Percentiles rank a stretch among this genome's conserved stretches.
Conservation (phyloP, 1,140 invertebrate genomes). For the Hylaeus anthracinus region DNA sequence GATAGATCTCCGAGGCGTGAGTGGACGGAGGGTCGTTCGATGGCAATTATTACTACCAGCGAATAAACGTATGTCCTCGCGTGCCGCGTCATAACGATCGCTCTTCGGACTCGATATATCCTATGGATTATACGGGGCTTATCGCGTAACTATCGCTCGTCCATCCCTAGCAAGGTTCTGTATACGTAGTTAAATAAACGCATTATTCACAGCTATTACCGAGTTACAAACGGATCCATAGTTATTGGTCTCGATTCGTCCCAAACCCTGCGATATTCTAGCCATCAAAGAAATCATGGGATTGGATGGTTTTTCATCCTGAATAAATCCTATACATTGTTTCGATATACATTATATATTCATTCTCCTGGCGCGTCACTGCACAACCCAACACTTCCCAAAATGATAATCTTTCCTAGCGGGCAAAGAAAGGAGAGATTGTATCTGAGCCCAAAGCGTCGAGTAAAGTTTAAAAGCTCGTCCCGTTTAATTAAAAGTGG, state of each 20-base stretch:
- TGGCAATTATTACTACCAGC: constrained; percentile 36
- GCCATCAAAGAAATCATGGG: too few species aligned
- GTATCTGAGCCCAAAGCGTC: too few species aligned
- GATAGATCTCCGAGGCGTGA: too few species aligned
- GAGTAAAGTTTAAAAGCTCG: too few species aligned
- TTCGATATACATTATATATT: too few species aligned
- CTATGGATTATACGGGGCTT: constrained; percentile 21
- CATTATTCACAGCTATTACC: constrained; percentile 38
- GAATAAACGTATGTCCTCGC: constrained; percentile 35
- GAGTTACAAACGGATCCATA: not conserved
- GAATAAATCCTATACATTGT: too few species aligned
- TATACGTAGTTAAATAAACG: constrained; percentile 33
- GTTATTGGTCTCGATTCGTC: not conserved
- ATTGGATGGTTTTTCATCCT: too few species aligned
- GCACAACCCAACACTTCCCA: too few species aligned
- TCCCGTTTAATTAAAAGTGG: too few species aligned
- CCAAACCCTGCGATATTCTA: too few species aligned
- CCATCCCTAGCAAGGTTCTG: constrained; percentile 1
- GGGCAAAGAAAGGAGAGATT: too few species aligned
- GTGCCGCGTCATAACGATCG: constrained; percentile 38
- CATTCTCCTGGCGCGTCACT: too few species aligned
- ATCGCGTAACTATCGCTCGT: not conserved
- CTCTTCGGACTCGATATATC: constrained; percentile 37
- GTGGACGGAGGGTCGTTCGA: not conserved
- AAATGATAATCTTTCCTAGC: not conserved